Base-by-base conservation (phyloP, 2,888 invertebrate genomes). In the Chalcosyrphus nemorum region DNA sequence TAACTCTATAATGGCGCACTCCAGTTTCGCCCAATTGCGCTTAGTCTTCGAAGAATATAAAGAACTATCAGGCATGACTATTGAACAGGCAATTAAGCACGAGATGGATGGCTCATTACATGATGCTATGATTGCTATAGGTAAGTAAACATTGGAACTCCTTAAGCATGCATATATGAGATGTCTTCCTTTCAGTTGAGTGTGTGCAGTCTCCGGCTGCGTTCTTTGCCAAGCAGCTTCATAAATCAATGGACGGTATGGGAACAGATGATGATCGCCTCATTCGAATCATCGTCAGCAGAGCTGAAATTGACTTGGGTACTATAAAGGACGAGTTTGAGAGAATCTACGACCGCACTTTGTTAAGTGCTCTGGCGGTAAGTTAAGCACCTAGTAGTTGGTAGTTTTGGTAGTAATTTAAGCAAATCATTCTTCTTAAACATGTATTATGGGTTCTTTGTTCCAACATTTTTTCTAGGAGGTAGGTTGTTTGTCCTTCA, bases 241-340 rank as follows among this genome's bases (percentile, higher is more conserved):
- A 95, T 71, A 90, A 91, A 43, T 93, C 94, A 7, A 93, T 95
- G 93, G 93, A 93, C 86, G 95, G 95, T 0, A 88, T 93, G 57
- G 95, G 95, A 70, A 95, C 95, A 0, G 93, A 94, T 89, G 95
- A 96, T 92, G 91, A 92, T 15, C 93, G 94, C 0, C 92, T 95
- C 87, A 93, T 95, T 87, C 92, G 95, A 61, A 93, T 95, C 87
- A 88, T 95, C 86, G 95, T 95, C 54, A 93, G 94, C 87, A 93
- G 95, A 87, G 92, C 94, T 6, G 94, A 95, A 92, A 90, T 94
- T 59, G 95, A 95, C 92, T 93, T 95, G 86, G 94, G 92, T 1
- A 93, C 93, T 88, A 94, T 96, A 90, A 94, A 94, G 90, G 89
- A 92, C 0, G 94, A 95, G 87, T 96, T 94, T 92, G 94, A 95